phyloP scores from a whole-genome alignment of 2,797 vertebrate genomes.

The Arnoldichthys spilopterus region DNA sequence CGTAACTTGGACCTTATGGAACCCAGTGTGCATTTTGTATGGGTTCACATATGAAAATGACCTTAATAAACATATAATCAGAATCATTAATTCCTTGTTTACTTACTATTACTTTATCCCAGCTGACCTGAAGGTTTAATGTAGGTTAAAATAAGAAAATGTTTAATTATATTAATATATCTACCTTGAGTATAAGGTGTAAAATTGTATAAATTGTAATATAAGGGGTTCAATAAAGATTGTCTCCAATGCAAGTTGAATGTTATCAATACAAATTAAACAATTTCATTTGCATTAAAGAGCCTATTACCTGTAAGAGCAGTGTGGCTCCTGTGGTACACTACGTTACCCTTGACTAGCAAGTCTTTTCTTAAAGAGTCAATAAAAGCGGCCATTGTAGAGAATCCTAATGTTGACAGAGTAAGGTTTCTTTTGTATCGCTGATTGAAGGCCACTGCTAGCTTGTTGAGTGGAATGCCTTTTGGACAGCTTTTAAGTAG shows the following conservation, averaged over 20 bases:
- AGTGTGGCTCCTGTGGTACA: background rate
- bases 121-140: background rate
- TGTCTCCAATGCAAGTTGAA: background rate
- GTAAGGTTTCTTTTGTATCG: constrained; percentile 5
- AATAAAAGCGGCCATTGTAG: constrained; percentile 11
- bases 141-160: background rate
- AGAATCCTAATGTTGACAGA: constrained; percentile 15
- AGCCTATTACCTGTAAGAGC: background rate
- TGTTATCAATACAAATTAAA: too few relatives aligned
- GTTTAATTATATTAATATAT: background rate
- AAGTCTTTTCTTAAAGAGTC: constrained; percentile 18
- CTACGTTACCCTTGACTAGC: background rate
- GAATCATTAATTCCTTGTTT: background rate
- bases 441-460: constrained; percentile 13
- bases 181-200: background rate
- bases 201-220: background rate
- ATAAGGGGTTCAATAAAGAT: background rate
- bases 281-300: background rate
- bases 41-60: background rate
- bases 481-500: background rate
- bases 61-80: background rate
- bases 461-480: constrained; percentile 21
- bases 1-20: background rate
- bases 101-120: background rate
- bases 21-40: background rate